These are phyloP conservation scores for Lophius americanus DNA, from an alignment of 2,797 vertebrate genomes.

Conservation along the genomic window DNA sequence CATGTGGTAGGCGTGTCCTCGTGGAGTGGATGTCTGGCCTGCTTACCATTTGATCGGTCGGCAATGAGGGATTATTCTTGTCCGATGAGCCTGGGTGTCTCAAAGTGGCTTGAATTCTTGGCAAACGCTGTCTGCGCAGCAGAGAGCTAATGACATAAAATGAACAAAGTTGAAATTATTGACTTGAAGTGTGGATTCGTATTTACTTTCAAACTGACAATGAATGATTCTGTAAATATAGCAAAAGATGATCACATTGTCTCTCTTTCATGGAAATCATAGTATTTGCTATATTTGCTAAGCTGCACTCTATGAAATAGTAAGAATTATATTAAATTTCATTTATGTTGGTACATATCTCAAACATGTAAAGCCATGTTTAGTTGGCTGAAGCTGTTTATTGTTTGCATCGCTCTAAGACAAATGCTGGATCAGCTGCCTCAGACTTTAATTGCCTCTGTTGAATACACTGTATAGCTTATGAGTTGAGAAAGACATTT, in stretches of 20 bases:
- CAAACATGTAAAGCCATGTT: conserved; percentile 54
- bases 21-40: conserved; percentile 47
- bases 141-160: conserved; percentile 50
- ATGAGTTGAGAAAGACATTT: conserved; percentile 66
- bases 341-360: conserved; percentile 46
- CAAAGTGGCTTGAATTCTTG: conserved; percentile 46
- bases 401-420: conserved; percentile 61
- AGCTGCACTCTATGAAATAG: conserved; percentile 28
- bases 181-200: conserved; percentile 41
- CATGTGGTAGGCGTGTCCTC: conserved; percentile 48
- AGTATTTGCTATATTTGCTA: conserved; percentile 25
- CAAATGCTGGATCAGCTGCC: conserved; percentile 57
- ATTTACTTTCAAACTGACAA: conserved; percentile 42
- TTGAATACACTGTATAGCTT: conserved; percentile 53
- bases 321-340: conserved; percentile 39
- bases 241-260: conserved; percentile 35
- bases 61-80: conserved; percentile 54
- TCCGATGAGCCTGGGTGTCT: conserved; percentile 59
- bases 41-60: conserved; percentile 62
- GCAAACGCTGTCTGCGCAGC: conserved; percentile 44
- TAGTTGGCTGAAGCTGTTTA: conserved; percentile 53
- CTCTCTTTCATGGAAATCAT: conserved; percentile 41
- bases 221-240: conserved; percentile 53
- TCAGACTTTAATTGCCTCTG: conserved; percentile 61
- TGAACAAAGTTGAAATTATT: conserved; percentile 34